Evolutionary conservation across 2,888 invertebrate species (phyloP).

Genomic region (Gastracanthus pulcherrimus): DNA sequence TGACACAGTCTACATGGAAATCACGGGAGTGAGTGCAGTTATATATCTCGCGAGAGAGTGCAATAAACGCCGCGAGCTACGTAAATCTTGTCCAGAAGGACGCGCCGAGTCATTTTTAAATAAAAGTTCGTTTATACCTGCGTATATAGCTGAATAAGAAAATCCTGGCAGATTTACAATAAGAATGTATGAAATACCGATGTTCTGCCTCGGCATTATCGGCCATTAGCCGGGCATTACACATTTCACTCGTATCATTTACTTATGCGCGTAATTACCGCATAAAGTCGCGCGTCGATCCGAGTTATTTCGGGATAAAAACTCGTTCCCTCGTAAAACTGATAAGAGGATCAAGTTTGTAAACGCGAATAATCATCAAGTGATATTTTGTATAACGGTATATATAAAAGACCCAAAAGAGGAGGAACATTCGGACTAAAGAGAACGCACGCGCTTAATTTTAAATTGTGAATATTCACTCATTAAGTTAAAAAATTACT

Average conservation of each 20-base stretch:
- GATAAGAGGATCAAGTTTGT: background rate
- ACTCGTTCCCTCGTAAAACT: conserved; percentile 23
- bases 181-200: conserved; percentile 14
- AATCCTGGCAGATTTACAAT: conserved; percentile 29
- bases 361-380: background rate
- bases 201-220: conserved; percentile 26
- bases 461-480: too few relatives aligned
- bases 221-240: conserved; percentile 26
- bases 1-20: background rate
- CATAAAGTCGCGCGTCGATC: conserved; percentile 10
- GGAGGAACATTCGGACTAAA: background rate
- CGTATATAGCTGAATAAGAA: conserved; percentile 8
- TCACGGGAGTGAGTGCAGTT: background rate
- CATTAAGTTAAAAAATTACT: too few relatives aligned
- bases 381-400: background rate
- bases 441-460: background rate
- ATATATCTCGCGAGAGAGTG: background rate
- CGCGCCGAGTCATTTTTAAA: background rate
- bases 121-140: too few relatives aligned
- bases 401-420: background rate
- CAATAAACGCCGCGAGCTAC: conserved; percentile 1
- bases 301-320: conserved; percentile 19
- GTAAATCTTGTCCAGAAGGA: background rate
- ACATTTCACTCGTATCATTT: conserved; percentile 21
- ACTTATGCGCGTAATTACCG: background rate